Evolutionary conservation across 2,113 vertebrate genomes (phyloP), one percentile per base, ranked within the genome.

Genomic region (Pteropus alecto): DNA sequence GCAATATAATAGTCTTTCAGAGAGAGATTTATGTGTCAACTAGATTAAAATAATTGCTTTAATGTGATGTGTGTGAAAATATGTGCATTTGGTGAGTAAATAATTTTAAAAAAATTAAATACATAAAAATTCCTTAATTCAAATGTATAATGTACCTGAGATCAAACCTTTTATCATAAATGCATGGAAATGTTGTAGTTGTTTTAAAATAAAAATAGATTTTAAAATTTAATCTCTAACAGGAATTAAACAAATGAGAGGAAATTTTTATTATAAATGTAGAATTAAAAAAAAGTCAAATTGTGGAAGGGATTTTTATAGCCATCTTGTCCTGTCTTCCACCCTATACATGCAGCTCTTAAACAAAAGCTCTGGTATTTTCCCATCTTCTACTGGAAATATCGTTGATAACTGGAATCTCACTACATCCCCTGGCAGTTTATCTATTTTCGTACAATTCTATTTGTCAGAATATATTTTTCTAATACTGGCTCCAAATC

Each of bases 161-260:
- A 33, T 81, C 95, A 96, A 97, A 51, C 26, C 43, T 95, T 79
- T 35, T 0, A 61, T 97, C 97, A 98, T 95, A 70, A 54, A 19
- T 60, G 0, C 1, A 35, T 90, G 24, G 89, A 87, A 77, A 97
- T 96, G 97, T 85, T 28, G 87, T 5, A 97, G 89, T 74, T 94
- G 0, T 74, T 94, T 96, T 46, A 15, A 86, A 43, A 93, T 74
- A 13, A 67, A 85, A 28, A 82, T 84, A 35, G 33, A 70, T 89
- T 96, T 98, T 88, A 94, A 96, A 43, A 87, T 60, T 86, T 26
- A 54, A 43, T 60, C 73, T 73, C 3, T 89, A 60, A 88, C 79
- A 4, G 1, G 24, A 97, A 56, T 67, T 91, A 22, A 77, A 70
- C 18, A 1, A 7, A 85, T 48, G 61, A 96, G 67, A 63, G 10